Evolutionary conservation across 2,113 vertebrate species (phyloP), one percentile per base, ranked within the genome.

Genomic region (Parotia lawesii): DNA sequence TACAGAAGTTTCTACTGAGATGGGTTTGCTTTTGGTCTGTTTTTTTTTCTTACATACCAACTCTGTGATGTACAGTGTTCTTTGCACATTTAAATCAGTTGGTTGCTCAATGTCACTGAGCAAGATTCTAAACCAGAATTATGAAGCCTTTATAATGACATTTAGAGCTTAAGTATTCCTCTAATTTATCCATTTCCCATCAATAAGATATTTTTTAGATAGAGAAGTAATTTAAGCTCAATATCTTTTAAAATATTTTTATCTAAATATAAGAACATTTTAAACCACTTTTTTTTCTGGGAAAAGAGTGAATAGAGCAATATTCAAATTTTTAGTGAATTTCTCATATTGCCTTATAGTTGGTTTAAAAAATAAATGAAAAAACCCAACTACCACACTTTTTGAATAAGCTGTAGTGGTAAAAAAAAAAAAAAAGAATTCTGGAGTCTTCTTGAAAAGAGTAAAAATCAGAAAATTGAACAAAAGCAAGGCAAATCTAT

Each of bases 301-400:
- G 3, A 56, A 67, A 57, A n/a, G 3, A 25, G 6, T 65, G 6
- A 56, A 51, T 44, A 66, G 6, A 71, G 12, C 8, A 50, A 4
- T 53, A 65, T 65, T 70, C 2, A 73, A 66, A 45, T 35, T 2
- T 48, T 72, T 73, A 53, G 61, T 29, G 0, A 28, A 58, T 84
- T 80, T 85, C 35, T 35, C 6, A 35, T 33, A 21, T 16, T 88
- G 3, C 1, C 6, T 5, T 73, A 21, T 23, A n/a, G 9, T 23
- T 65, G 12, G 11, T 51, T 86, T 38, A 28, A 80, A 72, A 57
- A 72, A 50, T 24, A 12, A 40, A 14, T 15, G 0, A 22, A 54
- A 17, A n/a, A 19, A 2, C 1, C 2, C 25, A 35, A 58, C 3
- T 3, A 29, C 10, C 0, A 7, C 69, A 10, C 1, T 15, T 31